Evolutionary conservation across 2,888 invertebrate species (phyloP).

Genomic region (Machimus rusticus): DNA sequence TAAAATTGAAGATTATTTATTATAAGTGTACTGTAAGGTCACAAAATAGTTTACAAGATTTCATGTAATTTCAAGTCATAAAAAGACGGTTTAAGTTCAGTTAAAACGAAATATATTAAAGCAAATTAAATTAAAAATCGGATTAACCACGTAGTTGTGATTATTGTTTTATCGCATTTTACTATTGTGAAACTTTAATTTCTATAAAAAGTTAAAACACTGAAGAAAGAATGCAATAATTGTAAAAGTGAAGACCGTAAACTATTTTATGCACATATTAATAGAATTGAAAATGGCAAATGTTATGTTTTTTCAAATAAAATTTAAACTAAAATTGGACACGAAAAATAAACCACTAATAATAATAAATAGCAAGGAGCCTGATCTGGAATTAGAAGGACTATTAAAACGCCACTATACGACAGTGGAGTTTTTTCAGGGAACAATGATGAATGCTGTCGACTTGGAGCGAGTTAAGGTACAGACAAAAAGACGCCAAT

Average conservation of each 20-base stretch:
- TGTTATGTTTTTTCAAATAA: neutral
- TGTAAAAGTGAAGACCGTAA: neutral
- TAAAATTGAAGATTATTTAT: neutral
- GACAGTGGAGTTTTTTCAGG: slow-evolving; percentile 99
- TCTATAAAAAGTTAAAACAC: too few species aligned
- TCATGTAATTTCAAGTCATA: too few species aligned
- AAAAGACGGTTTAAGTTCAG: too few species aligned
- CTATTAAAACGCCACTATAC: slow-evolving; percentile 99
- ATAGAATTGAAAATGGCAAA: neutral
- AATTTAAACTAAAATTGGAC: neutral
- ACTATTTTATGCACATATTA: neutral
- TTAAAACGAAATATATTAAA: neutral
- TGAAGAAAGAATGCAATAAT: neutral
- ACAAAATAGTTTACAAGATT: neutral
- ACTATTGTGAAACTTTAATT: too few species aligned
- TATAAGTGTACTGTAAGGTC: neutral
- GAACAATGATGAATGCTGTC: slow-evolving; percentile 99
- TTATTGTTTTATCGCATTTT: too few species aligned
- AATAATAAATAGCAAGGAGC: slow-evolving; percentile 89
- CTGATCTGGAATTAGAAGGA: slow-evolving; percentile 99
- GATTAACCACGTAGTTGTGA: too few species aligned
- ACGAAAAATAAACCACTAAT: slow-evolving; percentile 1
- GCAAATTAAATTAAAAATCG: neutral
- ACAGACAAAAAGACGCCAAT: slow-evolving; percentile 62
- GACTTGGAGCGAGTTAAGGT: slow-evolving; percentile 99